These are phyloP conservation scores for Notarius quadriscutis DNA, from an alignment of 2,113 vertebrate genomes.

Conservation along the genomic window DNA sequence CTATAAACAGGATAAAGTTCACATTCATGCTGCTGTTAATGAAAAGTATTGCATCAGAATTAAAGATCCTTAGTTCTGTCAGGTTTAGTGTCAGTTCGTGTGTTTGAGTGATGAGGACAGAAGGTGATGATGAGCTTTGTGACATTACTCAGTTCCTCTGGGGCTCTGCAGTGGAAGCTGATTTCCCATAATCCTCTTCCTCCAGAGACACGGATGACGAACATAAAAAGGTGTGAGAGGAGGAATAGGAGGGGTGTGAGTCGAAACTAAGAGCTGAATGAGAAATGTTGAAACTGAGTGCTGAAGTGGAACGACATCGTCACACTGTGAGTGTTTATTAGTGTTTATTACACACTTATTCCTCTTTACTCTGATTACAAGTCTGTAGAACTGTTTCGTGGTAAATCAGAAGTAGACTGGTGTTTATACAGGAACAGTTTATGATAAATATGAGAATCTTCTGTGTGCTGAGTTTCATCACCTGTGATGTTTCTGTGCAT, in stretches of 20 bases:
- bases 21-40: neutral
- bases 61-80: neutral
- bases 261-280: neutral
- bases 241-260: neutral
- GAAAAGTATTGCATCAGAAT: neutral
- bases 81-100: neutral
- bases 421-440: neutral
- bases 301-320: neutral
- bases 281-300: neutral
- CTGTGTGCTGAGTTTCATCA: neutral
- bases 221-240: slow-evolving; percentile 12
- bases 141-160: neutral
- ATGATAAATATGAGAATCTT: neutral
- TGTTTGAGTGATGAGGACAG: neutral
- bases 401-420: neutral
- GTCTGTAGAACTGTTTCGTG: neutral
- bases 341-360: neutral
- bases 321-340: neutral
- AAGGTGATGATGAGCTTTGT: neutral
- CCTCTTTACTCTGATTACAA: neutral
- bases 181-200: slow-evolving; percentile 29
- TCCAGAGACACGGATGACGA: slow-evolving; percentile 19
- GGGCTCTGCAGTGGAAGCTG: slow-evolving; percentile 12
- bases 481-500: neutral
- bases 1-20: neutral